These are phyloP conservation scores for Nothobranchius furzeri DNA, from an alignment of 2,113 vertebrate genomes.

Conservation along the genomic window DNA sequence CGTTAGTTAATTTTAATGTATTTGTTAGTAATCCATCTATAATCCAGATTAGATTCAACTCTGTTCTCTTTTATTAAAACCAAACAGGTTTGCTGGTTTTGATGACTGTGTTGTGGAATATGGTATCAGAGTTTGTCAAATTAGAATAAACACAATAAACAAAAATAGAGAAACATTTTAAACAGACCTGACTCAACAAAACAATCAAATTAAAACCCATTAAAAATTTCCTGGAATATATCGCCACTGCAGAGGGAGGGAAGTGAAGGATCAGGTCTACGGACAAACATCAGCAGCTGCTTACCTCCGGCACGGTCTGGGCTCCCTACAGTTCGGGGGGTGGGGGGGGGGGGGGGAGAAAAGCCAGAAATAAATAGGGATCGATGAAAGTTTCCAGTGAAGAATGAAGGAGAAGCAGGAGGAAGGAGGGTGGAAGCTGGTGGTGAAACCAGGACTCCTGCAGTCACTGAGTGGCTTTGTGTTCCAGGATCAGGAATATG, in stretches of 20 bases:
- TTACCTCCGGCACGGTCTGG: conserved; percentile 79
- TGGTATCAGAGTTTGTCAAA: no score
- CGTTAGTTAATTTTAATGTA: background rate
- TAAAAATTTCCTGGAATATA: background rate
- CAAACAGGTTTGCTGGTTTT: no score
- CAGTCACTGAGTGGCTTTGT: conserved; percentile 5
- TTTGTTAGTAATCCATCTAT: no score
- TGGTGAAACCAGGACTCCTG: conserved; percentile 5
- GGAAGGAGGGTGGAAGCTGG: background rate
- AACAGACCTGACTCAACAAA: background rate
- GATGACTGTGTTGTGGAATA: no score
- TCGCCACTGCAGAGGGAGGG: conserved; percentile 2
- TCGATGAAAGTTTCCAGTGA: background rate
- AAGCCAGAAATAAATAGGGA: conserved; percentile 51
- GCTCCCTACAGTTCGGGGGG: conserved; percentile 66
- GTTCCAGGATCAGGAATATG: background rate
- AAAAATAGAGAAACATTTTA: background rate
- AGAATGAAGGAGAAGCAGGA: conserved; percentile 9
- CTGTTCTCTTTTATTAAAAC: background rate
- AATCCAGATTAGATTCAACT: background rate
- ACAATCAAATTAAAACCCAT: background rate
- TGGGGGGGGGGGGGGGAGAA: conserved; percentile 29
- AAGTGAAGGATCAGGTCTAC: conserved; percentile 4
- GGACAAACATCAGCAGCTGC: conserved; percentile 35
- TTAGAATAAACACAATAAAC: background rate